Evolutionary conservation across 1,140 invertebrate species (phyloP).

Genomic region (Lepidotrigona ventralis): DNA sequence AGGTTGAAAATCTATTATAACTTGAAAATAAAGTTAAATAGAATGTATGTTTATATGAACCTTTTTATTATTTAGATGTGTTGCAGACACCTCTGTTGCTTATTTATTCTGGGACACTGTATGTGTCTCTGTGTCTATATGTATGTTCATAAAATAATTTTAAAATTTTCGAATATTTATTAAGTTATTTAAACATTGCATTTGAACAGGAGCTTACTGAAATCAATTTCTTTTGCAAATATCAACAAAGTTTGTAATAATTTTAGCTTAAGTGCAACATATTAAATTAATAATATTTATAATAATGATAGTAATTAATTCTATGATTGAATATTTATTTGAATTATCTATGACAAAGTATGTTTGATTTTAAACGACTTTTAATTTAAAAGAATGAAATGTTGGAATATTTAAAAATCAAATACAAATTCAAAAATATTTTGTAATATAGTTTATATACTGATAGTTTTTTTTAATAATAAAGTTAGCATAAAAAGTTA

Average conservation of each 20-base stretch:
- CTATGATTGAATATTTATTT: conserved; percentile 29
- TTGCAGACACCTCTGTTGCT: too few species aligned
- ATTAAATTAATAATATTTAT: conserved; percentile 28
- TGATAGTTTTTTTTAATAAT: background rate
- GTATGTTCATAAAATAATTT: conserved; percentile 26
- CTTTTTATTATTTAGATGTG: too few species aligned
- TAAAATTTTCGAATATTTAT: conserved; percentile 19
- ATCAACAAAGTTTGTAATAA: conserved; percentile 16
- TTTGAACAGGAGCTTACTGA: conserved; percentile 9
- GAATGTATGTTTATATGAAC: too few species aligned
- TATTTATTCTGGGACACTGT: too few species aligned
- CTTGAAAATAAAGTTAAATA: too few species aligned
- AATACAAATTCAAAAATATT: conserved; percentile 7
- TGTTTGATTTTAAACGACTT: background rate
- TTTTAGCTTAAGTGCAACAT: conserved; percentile 10
- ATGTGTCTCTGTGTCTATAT: background rate
- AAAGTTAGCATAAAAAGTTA: background rate
- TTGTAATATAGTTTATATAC: background rate
- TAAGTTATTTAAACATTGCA: conserved; percentile 20
- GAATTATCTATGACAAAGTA: conserved; percentile 23
- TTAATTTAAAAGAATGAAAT: conserved; percentile 7
- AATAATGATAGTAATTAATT: conserved; percentile 6
- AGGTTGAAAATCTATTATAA: too few species aligned
- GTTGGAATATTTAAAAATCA: conserved; percentile 14
- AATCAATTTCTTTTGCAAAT: conserved; percentile 31